Conservation (phyloP, 2,797 vertebrate genomes). For the Steatocranus sp. region DNA sequence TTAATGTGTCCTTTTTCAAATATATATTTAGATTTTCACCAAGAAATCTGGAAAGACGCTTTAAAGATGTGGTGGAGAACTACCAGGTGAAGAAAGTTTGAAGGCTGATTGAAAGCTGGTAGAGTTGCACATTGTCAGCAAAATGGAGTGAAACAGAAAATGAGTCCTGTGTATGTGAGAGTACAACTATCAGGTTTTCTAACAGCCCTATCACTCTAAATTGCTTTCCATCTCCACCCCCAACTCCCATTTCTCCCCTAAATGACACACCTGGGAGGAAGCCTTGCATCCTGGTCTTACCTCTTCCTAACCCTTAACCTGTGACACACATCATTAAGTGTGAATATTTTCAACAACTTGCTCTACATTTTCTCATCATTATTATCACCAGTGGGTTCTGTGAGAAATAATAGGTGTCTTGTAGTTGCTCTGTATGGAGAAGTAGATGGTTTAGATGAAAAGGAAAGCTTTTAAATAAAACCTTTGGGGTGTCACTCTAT, state of each 20-base stretch:
- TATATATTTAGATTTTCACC: neutral
- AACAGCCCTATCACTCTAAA: slow-evolving; percentile 10
- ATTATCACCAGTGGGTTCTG: neutral
- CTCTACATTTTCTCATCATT: slow-evolving; percentile 24
- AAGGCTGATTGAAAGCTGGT: neutral
- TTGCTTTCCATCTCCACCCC: neutral
- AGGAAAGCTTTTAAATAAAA: neutral
- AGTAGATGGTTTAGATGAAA: neutral
- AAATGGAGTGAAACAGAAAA: neutral
- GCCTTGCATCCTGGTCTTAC: slow-evolving; percentile 36
- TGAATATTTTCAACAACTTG: neutral
- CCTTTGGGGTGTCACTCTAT: slow-evolving; percentile 10
- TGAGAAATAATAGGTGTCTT: neutral
- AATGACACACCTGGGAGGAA: slow-evolving; percentile 56
- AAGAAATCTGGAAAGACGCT: neutral
- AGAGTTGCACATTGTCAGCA: neutral
- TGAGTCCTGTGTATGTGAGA: neutral
- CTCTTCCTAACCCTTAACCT: slow-evolving; percentile 46
- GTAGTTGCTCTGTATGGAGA: neutral
- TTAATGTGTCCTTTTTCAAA: neutral
- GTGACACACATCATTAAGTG: neutral
- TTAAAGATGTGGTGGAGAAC: neutral
- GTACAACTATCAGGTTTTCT: slow-evolving; percentile 39
- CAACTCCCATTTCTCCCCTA: neutral
- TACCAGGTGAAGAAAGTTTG: neutral